These are phyloP conservation scores for Drosophila tropicalis DNA, from an alignment of 1,140 invertebrate species.

Conservation along the genomic window DNA sequence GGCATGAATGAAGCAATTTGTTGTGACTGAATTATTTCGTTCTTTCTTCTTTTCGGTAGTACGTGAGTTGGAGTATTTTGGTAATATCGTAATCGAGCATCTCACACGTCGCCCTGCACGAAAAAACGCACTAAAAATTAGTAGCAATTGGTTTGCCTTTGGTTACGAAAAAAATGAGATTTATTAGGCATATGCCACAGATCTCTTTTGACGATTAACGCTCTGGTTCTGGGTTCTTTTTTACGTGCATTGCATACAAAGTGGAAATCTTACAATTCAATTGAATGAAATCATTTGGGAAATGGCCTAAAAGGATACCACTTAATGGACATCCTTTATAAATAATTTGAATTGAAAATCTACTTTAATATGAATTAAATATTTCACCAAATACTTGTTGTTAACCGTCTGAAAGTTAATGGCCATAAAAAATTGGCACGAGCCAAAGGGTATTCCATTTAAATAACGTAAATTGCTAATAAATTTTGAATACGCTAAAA, in stretches of 20 bases:
- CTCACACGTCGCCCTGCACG: constrained; percentile 62
- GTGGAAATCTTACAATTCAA: background rate
- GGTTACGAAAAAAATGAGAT: constrained; percentile 47
- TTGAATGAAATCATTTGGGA: constrained; percentile 10
- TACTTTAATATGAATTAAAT: constrained; percentile 22
- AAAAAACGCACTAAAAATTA: constrained; percentile 76
- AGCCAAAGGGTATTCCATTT: background rate
- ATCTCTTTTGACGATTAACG: constrained; percentile 61
- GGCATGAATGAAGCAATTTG: constrained; percentile 75
- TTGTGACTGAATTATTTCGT: constrained; percentile 45
- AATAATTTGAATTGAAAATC: constrained; percentile 45
- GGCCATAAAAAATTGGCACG: too few species aligned
- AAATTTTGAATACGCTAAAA: background rate
- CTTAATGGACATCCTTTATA: constrained; percentile 16
- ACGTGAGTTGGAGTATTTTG: constrained; percentile 55
- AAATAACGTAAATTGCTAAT: constrained; percentile 22
- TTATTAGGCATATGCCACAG: constrained; percentile 77
- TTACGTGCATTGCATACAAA: constrained; percentile 67
- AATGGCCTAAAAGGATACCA: background rate
- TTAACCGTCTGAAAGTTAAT: constrained; percentile 21
- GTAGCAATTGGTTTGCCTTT: constrained; percentile 65
- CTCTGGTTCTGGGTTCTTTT: constrained; percentile 2
- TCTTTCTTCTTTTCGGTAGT: background rate
- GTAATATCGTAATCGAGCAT: constrained; percentile 58
- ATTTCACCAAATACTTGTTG: constrained; percentile 1